Evolutionary conservation across 2,113 vertebrate species (phyloP).

Genomic region (Glaucidium brasilianum): DNA sequence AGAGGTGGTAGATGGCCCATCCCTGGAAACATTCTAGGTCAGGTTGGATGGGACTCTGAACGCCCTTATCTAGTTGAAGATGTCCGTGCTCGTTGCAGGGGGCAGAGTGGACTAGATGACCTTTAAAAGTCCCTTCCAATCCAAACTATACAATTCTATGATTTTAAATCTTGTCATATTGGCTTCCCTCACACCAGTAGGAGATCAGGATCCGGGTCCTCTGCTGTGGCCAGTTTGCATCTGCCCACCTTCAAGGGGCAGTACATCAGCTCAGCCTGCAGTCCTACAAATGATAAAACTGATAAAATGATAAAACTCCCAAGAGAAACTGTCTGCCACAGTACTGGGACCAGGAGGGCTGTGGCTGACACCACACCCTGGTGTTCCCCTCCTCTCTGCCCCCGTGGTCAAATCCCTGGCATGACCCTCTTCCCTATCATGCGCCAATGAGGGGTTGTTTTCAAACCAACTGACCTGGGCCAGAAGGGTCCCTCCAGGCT

Average conservation of each 20-base stretch:
- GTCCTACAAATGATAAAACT: background rate
- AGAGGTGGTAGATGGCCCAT: background rate
- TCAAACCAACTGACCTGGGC: background rate
- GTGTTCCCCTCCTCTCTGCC: background rate
- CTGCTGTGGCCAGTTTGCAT: background rate
- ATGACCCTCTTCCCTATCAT: background rate
- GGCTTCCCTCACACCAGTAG: background rate
- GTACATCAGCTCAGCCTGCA: background rate
- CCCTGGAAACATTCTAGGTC: background rate
- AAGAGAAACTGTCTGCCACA: background rate
- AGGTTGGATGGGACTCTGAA: background rate
- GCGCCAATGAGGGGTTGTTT: background rate
- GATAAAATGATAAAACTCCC: background rate
- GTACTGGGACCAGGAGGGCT: background rate
- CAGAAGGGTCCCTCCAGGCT: background rate
- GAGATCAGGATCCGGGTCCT: background rate
- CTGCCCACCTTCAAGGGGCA: background rate
- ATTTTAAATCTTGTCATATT: background rate
- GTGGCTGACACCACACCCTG: background rate
- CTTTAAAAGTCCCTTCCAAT: background rate
- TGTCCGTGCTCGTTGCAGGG: background rate
- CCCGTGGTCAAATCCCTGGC: background rate
- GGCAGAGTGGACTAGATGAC: rapidly evolving
- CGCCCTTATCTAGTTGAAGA: background rate
- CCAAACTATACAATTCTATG: background rate